phyloP scores from a whole-genome alignment of 2,888 invertebrate species.

The Hoplodrina blanda region DNA sequence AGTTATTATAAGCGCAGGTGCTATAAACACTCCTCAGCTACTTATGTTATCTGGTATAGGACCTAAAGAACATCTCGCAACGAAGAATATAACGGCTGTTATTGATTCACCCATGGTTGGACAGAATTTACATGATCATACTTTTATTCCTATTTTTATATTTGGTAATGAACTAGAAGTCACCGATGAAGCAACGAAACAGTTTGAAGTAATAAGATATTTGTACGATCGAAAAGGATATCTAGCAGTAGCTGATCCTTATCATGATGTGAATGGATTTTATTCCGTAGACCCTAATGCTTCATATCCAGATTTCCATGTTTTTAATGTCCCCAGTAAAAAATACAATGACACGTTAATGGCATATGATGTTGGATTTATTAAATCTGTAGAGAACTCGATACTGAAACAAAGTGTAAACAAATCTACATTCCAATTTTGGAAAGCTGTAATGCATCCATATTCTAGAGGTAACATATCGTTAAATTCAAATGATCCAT shows the following conservation, averaged over 20 bases:
- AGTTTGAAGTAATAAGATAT: constrained; percentile 42
- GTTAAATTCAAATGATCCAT: constrained; percentile 46
- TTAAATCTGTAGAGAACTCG: constrained; percentile 44
- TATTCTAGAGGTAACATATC: constrained; percentile 53
- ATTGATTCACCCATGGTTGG: constrained; percentile 56
- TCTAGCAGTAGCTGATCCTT: constrained; percentile 25
- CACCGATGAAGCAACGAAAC: constrained; percentile 4
- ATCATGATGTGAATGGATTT: constrained; percentile 18
- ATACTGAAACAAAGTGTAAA: constrained; percentile 42
- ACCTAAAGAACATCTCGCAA: constrained; percentile 44
- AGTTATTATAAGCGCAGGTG: constrained; percentile 55
- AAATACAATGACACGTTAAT: constrained; percentile 22
- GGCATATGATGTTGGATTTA: constrained; percentile 27
- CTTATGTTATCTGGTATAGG: constrained; percentile 62
- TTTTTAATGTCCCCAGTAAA: not conserved
- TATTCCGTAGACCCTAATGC: constrained; percentile 24
- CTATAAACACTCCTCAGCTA: constrained; percentile 50
- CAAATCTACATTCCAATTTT: constrained; percentile 26
- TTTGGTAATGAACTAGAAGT: constrained; percentile 20
- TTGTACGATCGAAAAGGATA: constrained; percentile 46
- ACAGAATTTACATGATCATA: constrained; percentile 57
- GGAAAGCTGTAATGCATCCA: constrained; percentile 21
- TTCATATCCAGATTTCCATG: constrained; percentile 43
- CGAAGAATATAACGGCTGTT: constrained; percentile 24
- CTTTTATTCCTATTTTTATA: constrained; percentile 27